Conservation (phyloP, 2,113 vertebrate species). For the Chroicocephalus ridibundus region DNA sequence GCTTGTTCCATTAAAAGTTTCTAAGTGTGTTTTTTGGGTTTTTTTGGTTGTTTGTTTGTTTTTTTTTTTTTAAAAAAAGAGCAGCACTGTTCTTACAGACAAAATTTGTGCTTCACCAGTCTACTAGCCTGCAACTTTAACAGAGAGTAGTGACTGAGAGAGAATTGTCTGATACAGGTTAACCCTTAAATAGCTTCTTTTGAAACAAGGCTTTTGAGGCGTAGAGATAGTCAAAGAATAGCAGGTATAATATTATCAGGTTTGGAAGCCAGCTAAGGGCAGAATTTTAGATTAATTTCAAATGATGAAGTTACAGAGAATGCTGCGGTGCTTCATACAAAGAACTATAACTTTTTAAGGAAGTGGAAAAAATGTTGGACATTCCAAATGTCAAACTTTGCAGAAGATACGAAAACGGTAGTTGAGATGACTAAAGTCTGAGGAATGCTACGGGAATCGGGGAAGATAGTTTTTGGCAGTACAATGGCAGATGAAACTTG, state of each 20-base stretch:
- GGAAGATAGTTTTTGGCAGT: background rate
- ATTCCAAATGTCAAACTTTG: background rate
- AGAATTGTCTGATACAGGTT: background rate
- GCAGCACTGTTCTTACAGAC: background rate
- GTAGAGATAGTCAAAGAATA: background rate
- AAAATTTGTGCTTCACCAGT: background rate
- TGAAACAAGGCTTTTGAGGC: background rate
- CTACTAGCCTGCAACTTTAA: background rate
- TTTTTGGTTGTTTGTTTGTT: background rate
- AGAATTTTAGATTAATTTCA: background rate
- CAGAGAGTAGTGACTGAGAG: background rate
- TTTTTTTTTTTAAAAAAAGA: background rate
- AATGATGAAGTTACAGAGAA: background rate
- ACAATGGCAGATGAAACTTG: conserved; percentile 6
- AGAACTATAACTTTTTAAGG: background rate
- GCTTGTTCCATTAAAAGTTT: background rate
- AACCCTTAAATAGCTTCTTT: background rate
- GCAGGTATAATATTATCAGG: background rate
- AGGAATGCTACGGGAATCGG: background rate
- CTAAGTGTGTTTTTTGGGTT: background rate
- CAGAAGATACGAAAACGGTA: background rate
- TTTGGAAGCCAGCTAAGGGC: background rate
- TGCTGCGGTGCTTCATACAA: background rate
- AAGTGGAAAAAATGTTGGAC: background rate
- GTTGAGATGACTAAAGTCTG: background rate